Evolutionary conservation across 2,113 vertebrate genomes (phyloP), one percentile per base, ranked within the genome.

Genomic region (Ivindomyrus marchei): DNA sequence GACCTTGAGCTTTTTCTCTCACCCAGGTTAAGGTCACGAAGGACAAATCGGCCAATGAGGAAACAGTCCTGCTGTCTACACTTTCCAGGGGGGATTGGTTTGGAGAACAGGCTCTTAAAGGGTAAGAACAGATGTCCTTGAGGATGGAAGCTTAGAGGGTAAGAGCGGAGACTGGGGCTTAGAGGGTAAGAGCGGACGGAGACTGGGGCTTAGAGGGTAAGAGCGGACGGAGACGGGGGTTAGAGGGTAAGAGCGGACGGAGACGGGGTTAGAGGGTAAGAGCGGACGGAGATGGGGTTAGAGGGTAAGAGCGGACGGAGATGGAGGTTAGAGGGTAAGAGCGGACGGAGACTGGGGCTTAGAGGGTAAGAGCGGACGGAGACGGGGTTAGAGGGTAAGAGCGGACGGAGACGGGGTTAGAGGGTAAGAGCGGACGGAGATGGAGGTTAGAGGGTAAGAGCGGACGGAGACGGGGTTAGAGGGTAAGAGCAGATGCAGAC

Each of bases 81-180:
- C 94, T 97, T 10, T 94, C 93, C 21, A 93, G 94, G 88, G 93
- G 92, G 85, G 93, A 95, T 58, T 95, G 96, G 94, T 97, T 97
- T 92, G 96, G 95, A 91, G 96, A 96, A 91, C 94, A 94, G 90
- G 93, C 94, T 89, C 93, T 95, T 36, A 94, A 92, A 91, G 94
- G 95, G 96, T 96, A 91, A 94, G 93, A 53, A 89, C 3, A 83
- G 8, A 90, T 17, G 58, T 15, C 62, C 5, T 56, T 24, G 47
- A 74, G 88, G 17, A 83, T 42, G 39, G 7, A 15, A 83, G 36
- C 31, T 83, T 83, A 83, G 77, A 45, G 77, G 11, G 77, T 45
- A 27, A 85, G 7, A 36, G 2, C 36, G 19, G 13, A 90, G 31
- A 31, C 31, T 27, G 27, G 19, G 36, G 19, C 5, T 5, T 83